Evolutionary conservation across 2,113 vertebrate genomes (phyloP).

Genomic region (Morphnarchus princeps): DNA sequence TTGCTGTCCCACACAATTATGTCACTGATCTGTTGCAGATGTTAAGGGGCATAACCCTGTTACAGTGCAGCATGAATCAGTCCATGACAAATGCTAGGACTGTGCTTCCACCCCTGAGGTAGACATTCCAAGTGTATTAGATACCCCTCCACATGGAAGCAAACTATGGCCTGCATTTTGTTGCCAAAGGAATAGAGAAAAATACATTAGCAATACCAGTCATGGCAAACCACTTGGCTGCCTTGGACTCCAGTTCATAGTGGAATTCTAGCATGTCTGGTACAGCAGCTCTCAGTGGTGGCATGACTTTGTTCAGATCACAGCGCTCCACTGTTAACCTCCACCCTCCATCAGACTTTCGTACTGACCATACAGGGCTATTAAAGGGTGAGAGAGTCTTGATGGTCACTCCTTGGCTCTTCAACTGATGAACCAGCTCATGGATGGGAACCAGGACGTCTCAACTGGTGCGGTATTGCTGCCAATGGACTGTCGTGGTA

Average conservation of each 20-base stretch:
- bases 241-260: background rate
- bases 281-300: background rate
- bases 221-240: background rate
- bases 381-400: background rate
- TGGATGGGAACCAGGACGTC: background rate
- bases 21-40: background rate
- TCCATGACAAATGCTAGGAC: background rate
- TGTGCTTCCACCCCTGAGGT: background rate
- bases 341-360: background rate
- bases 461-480: background rate
- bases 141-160: background rate
- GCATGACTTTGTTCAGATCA: background rate
- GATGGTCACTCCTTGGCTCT: background rate
- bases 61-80: background rate
- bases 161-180: background rate
- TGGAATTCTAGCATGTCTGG: background rate
- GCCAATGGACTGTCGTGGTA: too few relatives aligned
- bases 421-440: background rate
- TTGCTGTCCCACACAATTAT: background rate
- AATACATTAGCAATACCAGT: fast-evolving
- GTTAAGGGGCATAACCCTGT: background rate
- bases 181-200: background rate
- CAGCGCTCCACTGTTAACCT: background rate
- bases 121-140: background rate
- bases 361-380: background rate